A percentile compares a stretch with the other conserved stretches of the same genome.
These are phyloP conservation scores for Caenorhabditis drosophilae DNA, from an alignment of 2,888 invertebrate species.

Conservation along the genomic window DNA sequence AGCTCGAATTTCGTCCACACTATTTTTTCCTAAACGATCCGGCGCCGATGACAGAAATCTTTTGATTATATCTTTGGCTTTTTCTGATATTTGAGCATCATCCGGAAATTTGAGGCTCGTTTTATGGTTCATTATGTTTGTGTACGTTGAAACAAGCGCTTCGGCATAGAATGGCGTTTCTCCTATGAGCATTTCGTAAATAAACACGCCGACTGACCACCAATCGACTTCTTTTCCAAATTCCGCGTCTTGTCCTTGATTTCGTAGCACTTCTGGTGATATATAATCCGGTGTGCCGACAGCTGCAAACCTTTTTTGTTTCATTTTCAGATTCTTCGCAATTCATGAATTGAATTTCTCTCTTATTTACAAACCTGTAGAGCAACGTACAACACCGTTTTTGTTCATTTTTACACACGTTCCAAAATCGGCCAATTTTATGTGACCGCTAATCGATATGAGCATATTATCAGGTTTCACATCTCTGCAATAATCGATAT, in stretches of 20 bases:
- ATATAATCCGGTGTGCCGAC: slow-evolving; percentile 99
- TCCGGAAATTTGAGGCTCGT: slow-evolving; percentile 90
- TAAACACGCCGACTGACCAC: slow-evolving; percentile 91
- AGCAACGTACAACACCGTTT: slow-evolving; percentile 45
- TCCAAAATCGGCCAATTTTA: slow-evolving; percentile 98
- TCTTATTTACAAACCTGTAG: slow-evolving; percentile 16
- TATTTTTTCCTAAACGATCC: slow-evolving; percentile 80
- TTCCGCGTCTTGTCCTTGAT: slow-evolving; percentile 91
- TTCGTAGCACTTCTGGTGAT: slow-evolving; percentile 95
- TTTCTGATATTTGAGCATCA: slow-evolving; percentile 87
- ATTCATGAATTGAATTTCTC: neutral
- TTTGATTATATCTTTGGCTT: slow-evolving; percentile 70
- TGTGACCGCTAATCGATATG: slow-evolving; percentile 77
- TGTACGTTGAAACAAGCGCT: slow-evolving; percentile 94
- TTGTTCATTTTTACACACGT: slow-evolving; percentile 97
- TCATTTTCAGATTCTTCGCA: too few species aligned
- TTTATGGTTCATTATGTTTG: slow-evolving; percentile 98
- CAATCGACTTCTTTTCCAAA: slow-evolving; percentile 87
- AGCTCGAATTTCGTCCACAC: slow-evolving; percentile 89
- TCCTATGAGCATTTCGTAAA: slow-evolving; percentile 94
- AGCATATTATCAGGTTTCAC: slow-evolving; percentile 83
- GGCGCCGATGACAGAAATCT: slow-evolving; percentile 81
- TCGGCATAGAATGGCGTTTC: slow-evolving; percentile 99
- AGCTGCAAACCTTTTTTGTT: slow-evolving; percentile 75
- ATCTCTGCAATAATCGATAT: slow-evolving; percentile 73